These are phyloP conservation scores for Coelopa pilipes DNA, from an alignment of 2,888 invertebrate species.

Conservation along the genomic window DNA sequence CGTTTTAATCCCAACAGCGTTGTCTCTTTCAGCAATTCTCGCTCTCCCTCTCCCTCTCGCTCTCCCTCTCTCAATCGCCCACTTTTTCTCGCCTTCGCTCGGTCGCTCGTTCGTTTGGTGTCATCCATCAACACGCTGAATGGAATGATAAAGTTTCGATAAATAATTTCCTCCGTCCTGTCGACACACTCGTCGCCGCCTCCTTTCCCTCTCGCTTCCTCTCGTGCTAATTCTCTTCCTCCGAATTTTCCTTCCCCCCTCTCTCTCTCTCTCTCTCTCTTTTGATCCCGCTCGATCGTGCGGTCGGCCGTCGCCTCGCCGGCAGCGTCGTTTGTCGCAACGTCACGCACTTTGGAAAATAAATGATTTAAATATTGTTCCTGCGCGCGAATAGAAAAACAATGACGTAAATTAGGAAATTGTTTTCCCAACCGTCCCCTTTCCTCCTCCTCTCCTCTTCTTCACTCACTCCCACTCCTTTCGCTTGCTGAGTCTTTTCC, in stretches of 20 bases:
- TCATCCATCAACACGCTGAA: slow-evolving; percentile 21
- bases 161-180: slow-evolving; percentile 28
- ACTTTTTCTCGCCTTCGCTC: background rate
- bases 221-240: no score
- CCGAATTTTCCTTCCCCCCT: no score
- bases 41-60: background rate
- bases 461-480: no score
- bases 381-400: slow-evolving; percentile 19
- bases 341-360: slow-evolving; percentile 10
- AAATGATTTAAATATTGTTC: slow-evolving; percentile 20
- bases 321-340: background rate
- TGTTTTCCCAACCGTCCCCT: no score
- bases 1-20: background rate
- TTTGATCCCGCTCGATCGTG: no score
- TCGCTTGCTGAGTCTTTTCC: no score
- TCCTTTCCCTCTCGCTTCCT: no score
- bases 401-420: slow-evolving; percentile 27
- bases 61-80: background rate
- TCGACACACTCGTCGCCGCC: slow-evolving; percentile 4
- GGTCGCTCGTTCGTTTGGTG: background rate
- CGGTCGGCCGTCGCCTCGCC: background rate
- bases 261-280: no score
- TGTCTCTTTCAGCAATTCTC: no score
- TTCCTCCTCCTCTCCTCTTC: no score
- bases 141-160: slow-evolving; percentile 30